phyloP scores from a whole-genome alignment of 1,140 invertebrate species.

The Apolygus lucorum region DNA sequence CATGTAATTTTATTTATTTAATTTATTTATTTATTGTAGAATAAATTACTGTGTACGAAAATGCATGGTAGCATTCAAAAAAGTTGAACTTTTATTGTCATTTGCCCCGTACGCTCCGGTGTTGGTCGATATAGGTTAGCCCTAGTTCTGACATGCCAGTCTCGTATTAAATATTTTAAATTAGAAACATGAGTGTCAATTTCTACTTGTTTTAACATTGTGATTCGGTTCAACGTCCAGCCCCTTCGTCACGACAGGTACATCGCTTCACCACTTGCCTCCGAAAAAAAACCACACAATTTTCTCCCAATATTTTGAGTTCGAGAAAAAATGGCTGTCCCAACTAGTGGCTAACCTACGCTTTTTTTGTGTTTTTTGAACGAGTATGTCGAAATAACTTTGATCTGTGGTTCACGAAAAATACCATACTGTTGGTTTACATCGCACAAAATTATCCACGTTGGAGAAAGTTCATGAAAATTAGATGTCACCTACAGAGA shows the following conservation, averaged over 20 bases:
- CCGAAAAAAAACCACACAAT: too few species aligned
- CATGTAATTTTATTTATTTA: slow-evolving; percentile 18
- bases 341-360: background rate
- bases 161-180: too few species aligned
- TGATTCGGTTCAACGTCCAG: too few species aligned
- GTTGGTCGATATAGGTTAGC: slow-evolving; percentile 18
- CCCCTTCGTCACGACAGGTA: background rate
- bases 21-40: slow-evolving; percentile 24
- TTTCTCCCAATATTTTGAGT: too few species aligned
- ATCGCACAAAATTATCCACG: too few species aligned
- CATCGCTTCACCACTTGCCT: background rate
- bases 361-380: background rate
- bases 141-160: slow-evolving; percentile 28
- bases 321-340: background rate
- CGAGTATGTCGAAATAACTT: too few species aligned
- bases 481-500: too few species aligned
- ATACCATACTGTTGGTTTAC: too few species aligned
- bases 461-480: too few species aligned
- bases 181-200: too few species aligned
- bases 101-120: background rate
- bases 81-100: background rate
- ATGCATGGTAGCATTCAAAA: slow-evolving; percentile 25
- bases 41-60: slow-evolving; percentile 18
- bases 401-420: too few species aligned
- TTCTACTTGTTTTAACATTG: too few species aligned